Evolutionary conservation across 2,113 vertebrate species (phyloP).

Genomic region (Dendrocopos noguchii): DNA sequence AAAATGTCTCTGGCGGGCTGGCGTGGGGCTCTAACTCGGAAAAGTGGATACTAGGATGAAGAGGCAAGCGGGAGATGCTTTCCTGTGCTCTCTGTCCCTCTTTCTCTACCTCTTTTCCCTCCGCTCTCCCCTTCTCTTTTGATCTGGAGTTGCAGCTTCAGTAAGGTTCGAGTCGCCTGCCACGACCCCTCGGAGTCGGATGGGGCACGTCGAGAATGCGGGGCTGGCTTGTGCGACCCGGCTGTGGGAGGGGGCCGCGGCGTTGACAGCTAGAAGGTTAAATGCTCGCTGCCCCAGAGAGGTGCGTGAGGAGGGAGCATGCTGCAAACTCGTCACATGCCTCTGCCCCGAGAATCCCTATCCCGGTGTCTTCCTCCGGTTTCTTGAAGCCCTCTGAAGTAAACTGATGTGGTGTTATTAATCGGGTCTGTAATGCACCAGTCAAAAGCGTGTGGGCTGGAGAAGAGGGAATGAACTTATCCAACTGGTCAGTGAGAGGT

Average conservation of each 20-base stretch:
- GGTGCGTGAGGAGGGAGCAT: neutral
- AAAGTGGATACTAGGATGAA: neutral
- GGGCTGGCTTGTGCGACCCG: neutral
- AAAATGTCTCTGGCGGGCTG: neutral
- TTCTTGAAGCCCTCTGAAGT: conserved; percentile 10
- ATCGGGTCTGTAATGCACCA: neutral
- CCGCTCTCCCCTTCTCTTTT: neutral
- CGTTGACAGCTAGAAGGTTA: neutral
- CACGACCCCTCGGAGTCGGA: neutral
- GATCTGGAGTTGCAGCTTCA: neutral
- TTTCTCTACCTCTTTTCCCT: neutral
- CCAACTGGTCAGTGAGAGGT: neutral
- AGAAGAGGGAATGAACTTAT: neutral
- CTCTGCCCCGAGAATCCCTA: neutral
- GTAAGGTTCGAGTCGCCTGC: neutral
- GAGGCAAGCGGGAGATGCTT: neutral
- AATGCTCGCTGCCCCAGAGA: neutral
- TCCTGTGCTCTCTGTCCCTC: neutral
- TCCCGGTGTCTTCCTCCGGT: neutral
- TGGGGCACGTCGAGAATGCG: neutral
- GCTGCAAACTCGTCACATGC: neutral
- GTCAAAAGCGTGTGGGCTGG: neutral
- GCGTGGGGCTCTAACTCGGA: neutral
- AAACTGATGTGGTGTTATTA: neutral
- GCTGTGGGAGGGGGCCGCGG: neutral